Base-by-base conservation (phyloP, 2,797 vertebrate species). In the Rhynchonycteris naso region DNA sequence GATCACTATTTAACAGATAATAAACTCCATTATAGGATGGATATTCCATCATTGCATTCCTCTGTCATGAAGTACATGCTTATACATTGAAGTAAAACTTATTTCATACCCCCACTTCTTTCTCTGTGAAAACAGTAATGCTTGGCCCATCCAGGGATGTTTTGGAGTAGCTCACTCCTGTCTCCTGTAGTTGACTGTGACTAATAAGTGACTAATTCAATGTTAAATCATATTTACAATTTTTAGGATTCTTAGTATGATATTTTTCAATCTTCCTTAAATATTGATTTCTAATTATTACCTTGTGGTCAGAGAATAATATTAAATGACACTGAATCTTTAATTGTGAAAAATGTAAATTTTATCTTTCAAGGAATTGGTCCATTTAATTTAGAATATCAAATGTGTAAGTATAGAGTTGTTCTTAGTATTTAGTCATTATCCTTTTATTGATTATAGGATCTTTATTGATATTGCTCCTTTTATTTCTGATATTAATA, bases 201-300 rank as follows among this genome's bases (percentile, higher is more conserved):
- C 18, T 19, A 7, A 16, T 75, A 30, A 21, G 4, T 54, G 21
- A 75, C 22, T 80, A 26, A 88, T 63, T 59, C 22, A 76, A 33
- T 33, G 82, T 38, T 83, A 68, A 88, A 24, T 52, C 66, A 33
- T 59, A 28, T 69, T 75, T 68, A 65, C 28, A 81, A 28, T 84
- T 76, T 59, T 59, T 43, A n/a, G 68, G 78, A 72, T 54, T 66
- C 16, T 15, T 79, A 68, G 1, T 75, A 54, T 75, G 38, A 59
- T 21, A 35, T 66, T 81, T 93, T 58, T 13, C 1, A 10, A 0
- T 74, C 6, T 92, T 12, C 74, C 7, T 83, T 72, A 50, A 56
- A 89, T 89, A 22, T 74, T 83, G 56, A 86, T 85, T 91, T 13
- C 63, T 91, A 71, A 47, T 82, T 92, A 83, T 82, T 92, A 56